Base-by-base conservation (phyloP, 2,797 vertebrate genomes). In the Loriculus beryllinus region DNA sequence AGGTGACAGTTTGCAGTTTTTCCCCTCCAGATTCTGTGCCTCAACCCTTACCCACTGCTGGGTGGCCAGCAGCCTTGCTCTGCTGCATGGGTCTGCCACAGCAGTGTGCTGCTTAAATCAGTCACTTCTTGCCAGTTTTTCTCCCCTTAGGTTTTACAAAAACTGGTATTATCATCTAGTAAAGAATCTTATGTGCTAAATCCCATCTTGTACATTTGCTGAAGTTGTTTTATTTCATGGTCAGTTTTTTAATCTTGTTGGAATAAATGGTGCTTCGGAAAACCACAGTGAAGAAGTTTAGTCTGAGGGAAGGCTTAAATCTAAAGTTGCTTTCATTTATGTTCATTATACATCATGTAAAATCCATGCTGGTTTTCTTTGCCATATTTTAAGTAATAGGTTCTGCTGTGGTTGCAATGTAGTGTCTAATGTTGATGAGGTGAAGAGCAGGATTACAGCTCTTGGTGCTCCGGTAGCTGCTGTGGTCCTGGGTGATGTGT, bases 51-150 rank as follows among this genome's bases (percentile, higher is more conserved):
- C n/a, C 35, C 22, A 5, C 17, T 49, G 12, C 10, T 40, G 42
- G 31, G 28, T 54, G 16, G 17, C 31, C 28, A 39, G 42, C 35
- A 39, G 51, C 60, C 45, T 74, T 60, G 35, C 40, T n/a, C 6
- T 0, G 0, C 1, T 1, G 31, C 33, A 29, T 0, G 0, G 14
- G 0, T 28, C 59, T 42, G 10, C 33, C 12, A 4, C 39, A 48
- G 45, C 54, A 72, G 37, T 3, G 3, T 0, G 1, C 21, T 45
- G 59, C 39, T 60, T 7, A 14, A 69, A 28, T 45, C 8, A 2
- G 14, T 37, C 5, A 6, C n/a, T 31, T 31, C 0, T 0, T 45
- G 17, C 6, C 25, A n/a, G 31, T 47, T 43, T 77, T 47, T 51
- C 25, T 79, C 21, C 6, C 52, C 25, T 39, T 23, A 37, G 23